Base-by-base conservation (phyloP, 2,888 invertebrate species). In the Asteroscopus sphinx region DNA sequence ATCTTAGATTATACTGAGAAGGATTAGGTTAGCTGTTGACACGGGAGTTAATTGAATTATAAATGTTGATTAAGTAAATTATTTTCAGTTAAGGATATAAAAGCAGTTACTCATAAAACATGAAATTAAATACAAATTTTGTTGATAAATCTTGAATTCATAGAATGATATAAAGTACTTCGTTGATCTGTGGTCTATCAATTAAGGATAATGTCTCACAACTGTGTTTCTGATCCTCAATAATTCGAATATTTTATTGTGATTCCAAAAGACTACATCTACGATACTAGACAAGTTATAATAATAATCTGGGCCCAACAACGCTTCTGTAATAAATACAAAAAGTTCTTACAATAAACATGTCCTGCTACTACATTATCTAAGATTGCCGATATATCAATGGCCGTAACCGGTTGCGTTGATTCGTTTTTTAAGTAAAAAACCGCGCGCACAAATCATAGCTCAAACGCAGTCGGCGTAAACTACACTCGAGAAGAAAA, bases 371-470 rank as follows among this genome's bases (percentile, higher is more conserved):
- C 55, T 25, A 42, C 13, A 45, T 58, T 33, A 57, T 68, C 64
- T 49, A 57, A 61, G 61, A 44, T 35, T 36, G 32, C 39, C 48
- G 32, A 78, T 71, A 78, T 71, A 81, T 84, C 81, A 83, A 83
- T 84, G 80, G 69, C 69, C 73, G 55, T 41, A 83, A 85, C 85
- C 79, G 80, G 81, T 82, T 51, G 16, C 56, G 49, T 61, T 58
- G 72, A 74, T 76, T 78, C 76, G 75, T 79, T 76, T 77, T 81
- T 78, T 41, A 52, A 70, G 66, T 85, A 77, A 78, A 76, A 82
- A 82, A 80, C 75, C 63, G 79, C 79, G 68, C 69, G 77, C 72
- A 79, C 82, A 81, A 83, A 82, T 85, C 83, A 81, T 76, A 64
- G 68, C 68, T 69, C 48, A 63, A 74, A 68, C 65, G 37, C 42